Evolutionary conservation across 2,797 vertebrate genomes (phyloP).

Genomic region (Chaetodon trifasciatus): DNA sequence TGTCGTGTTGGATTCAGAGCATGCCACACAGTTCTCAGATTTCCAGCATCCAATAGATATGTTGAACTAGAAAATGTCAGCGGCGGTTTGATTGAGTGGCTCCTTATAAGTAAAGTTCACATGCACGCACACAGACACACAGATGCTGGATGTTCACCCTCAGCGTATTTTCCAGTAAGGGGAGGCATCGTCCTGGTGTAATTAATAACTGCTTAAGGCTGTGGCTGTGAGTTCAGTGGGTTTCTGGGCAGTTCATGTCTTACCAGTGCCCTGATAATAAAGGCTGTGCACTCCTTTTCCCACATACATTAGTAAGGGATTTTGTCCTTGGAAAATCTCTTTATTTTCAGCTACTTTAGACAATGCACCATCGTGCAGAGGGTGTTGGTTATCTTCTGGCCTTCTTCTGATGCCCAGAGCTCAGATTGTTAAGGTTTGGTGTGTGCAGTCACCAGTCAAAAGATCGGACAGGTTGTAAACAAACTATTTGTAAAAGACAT

Average conservation of each 20-base stretch:
- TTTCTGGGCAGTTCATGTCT: slow-evolving; percentile 48
- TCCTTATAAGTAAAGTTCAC: background rate
- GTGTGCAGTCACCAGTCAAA: background rate
- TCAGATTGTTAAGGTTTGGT: background rate
- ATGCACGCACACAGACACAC: slow-evolving; percentile 2
- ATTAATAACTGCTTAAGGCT: slow-evolving; percentile 46
- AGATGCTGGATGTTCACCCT: slow-evolving; percentile 20
- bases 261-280: slow-evolving; percentile 25
- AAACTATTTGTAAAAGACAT: too few species aligned
- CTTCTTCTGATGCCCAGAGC: background rate
- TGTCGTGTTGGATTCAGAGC: slow-evolving; percentile 39
- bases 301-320: background rate
- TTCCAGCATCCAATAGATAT: slow-evolving; percentile 40
- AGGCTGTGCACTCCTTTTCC: background rate
- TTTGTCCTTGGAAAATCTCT: slow-evolving; percentile 6
- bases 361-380: background rate
- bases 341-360: background rate
- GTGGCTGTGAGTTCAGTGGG: slow-evolving; percentile 53
- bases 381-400: background rate
- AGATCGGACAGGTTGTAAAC: too few species aligned
- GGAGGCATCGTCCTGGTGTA: slow-evolving; percentile 12
- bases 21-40: slow-evolving; percentile 32
- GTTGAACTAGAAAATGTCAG: slow-evolving; percentile 52
- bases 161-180: slow-evolving; percentile 56
- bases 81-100: slow-evolving; percentile 46